Evolutionary conservation across 2,888 invertebrate genomes (phyloP).

Genomic region (Eupithecia centaureata): DNA sequence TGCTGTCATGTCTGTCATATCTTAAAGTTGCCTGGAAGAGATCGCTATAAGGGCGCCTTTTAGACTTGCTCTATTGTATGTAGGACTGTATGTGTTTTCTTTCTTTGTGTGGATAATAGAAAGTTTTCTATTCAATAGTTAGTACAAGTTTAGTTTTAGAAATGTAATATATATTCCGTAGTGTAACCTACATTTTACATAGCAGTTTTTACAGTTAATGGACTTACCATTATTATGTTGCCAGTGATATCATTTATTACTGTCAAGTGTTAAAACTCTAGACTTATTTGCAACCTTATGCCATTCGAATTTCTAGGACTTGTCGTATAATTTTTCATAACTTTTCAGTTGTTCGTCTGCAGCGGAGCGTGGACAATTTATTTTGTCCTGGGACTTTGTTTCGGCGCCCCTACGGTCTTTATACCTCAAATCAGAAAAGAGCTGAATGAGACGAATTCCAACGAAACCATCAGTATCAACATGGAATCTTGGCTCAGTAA

Average conservation of each 20-base stretch:
- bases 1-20: no score
- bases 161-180: background rate
- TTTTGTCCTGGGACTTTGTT: slow-evolving; percentile 55
- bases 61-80: no score
- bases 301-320: slow-evolving; percentile 32
- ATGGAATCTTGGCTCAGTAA: slow-evolving; percentile 65
- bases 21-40: no score
- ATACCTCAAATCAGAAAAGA: slow-evolving; percentile 58
- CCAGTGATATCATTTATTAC: slow-evolving; percentile 29
- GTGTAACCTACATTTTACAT: background rate
- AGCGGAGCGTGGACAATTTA: slow-evolving; percentile 52
- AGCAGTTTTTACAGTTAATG: slow-evolving; percentile 7
- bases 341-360: slow-evolving; percentile 54
- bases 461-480: slow-evolving; percentile 48
- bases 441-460: slow-evolving; percentile 52
- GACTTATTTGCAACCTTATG: slow-evolving; percentile 27
- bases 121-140: background rate
- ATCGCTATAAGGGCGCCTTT: no score
- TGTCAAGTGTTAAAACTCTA: slow-evolving; percentile 28
- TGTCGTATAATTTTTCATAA: slow-evolving; percentile 21
- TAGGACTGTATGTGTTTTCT: no score
- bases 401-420: slow-evolving; percentile 59
- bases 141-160: background rate
- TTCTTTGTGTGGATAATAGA: no score
- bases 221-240: slow-evolving; percentile 16